Percentiles rank a stretch among this genome's conserved stretches.
phyloP scores from a whole-genome alignment of 37 sponge, comb jelly and placozoan genomes.

The Theonella swinhoei region DNA sequence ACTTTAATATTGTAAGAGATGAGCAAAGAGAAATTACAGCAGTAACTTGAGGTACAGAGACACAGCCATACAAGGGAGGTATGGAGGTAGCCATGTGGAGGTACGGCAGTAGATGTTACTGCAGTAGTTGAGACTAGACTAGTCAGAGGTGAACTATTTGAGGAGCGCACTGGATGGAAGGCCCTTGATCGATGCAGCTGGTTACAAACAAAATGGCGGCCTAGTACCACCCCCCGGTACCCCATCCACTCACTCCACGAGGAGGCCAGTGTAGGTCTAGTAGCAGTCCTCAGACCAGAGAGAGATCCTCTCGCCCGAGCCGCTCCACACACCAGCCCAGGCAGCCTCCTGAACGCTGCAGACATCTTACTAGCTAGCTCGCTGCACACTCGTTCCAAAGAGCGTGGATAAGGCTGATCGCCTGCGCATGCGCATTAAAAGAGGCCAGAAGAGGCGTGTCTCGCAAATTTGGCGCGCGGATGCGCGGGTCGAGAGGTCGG shows the following conservation, averaged over 20 bases:
- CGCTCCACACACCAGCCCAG: constrained; percentile 15
- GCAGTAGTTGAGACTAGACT: too few relatives aligned
- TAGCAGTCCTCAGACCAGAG: constrained; percentile 20
- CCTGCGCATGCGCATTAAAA: constrained; percentile 19
- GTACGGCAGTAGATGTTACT: too few relatives aligned
- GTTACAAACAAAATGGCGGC: neutral
- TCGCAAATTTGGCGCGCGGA: neutral
- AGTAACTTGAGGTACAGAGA: too few relatives aligned
- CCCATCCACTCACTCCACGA: constrained; percentile 38
- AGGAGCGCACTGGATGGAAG: too few relatives aligned
- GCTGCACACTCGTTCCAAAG: too few relatives aligned
- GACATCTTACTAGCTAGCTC: constrained; percentile 26
- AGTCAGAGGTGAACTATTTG: too few relatives aligned
- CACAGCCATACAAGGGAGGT: too few relatives aligned
- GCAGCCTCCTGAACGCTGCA: constrained; percentile 34
- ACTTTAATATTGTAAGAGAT: too few relatives aligned
- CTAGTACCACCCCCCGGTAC: neutral
- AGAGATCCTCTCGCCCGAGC: constrained; percentile 7
- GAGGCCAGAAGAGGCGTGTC: neutral
- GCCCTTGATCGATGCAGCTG: neutral
- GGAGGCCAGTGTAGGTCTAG: constrained; percentile 6
- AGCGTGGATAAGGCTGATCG: too few relatives aligned
- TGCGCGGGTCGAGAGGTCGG: too few relatives aligned
- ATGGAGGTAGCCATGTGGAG: too few relatives aligned
- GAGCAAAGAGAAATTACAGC: too few relatives aligned